Conservation (phyloP, 1,140 invertebrate genomes). For the Aphelinus atriplicis region DNA sequence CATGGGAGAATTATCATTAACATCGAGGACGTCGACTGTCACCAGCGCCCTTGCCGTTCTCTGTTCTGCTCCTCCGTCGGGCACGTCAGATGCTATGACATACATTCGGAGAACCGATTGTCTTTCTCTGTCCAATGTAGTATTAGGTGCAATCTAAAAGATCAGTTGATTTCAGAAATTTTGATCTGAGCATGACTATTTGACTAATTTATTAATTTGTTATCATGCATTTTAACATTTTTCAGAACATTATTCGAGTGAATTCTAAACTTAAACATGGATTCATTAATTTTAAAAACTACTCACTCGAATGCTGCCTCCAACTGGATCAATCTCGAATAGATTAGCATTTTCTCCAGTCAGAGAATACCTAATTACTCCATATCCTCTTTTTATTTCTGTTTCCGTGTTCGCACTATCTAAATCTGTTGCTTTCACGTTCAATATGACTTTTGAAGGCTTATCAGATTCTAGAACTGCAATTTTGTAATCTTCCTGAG, state of each 20-base stretch:
- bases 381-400: constrained; percentile 73
- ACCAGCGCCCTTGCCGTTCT: constrained; percentile 71
- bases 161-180: constrained; percentile 8
- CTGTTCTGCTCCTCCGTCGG: constrained; percentile 73
- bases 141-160: constrained; percentile 71
- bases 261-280: too few relatives aligned
- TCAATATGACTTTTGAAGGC: constrained; percentile 74
- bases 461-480: constrained; percentile 76
- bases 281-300: not conserved
- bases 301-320: constrained; percentile 71
- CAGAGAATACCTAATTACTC: constrained; percentile 75
- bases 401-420: constrained; percentile 73
- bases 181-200: not conserved
- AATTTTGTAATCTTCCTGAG: constrained; percentile 75
- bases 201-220: not conserved
- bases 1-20: constrained; percentile 82
- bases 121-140: constrained; percentile 78
- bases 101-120: constrained; percentile 75
- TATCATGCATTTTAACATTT: too few relatives aligned
- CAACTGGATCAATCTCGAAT: constrained; percentile 76
- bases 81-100: constrained; percentile 79
- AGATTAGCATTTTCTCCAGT: constrained; percentile 77
- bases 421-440: constrained; percentile 75
- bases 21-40: constrained; percentile 79
- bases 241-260: too few relatives aligned